These are phyloP conservation scores for Muscidifurax raptorellus DNA, from an alignment of 1,140 invertebrate genomes.

Conservation along the genomic window DNA sequence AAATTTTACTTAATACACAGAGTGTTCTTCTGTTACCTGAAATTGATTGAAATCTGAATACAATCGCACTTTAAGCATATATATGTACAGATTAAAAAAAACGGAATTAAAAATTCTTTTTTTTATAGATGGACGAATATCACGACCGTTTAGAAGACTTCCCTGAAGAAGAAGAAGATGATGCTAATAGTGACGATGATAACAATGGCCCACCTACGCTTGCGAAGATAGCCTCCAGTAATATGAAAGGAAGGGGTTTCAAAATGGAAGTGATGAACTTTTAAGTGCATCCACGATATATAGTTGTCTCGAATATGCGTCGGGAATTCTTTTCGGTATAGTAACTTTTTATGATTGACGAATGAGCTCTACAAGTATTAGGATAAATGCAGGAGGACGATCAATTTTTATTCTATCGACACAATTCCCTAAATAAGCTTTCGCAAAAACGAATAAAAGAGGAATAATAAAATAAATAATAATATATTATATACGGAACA, in stretches of 20 bases:
- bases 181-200: slow-evolving; percentile 71
- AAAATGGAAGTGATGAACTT: slow-evolving; percentile 76
- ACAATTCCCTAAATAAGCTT: not conserved
- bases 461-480: not conserved
- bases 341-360: slow-evolving; percentile 10
- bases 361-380: not conserved
- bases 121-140: slow-evolving; percentile 68
- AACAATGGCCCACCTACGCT: slow-evolving; percentile 67
- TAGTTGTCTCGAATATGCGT: not conserved
- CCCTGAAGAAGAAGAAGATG: slow-evolving; percentile 73
- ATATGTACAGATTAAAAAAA: too few relatives aligned
- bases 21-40: not conserved
- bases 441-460: not conserved
- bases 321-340: slow-evolving; percentile 7
- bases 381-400: not conserved
- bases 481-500: not conserved
- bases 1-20: not conserved
- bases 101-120: not conserved
- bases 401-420: not conserved
- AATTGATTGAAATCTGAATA: not conserved
- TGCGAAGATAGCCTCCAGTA: slow-evolving; percentile 63
- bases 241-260: slow-evolving; percentile 69
- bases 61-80: too few relatives aligned
- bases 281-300: slow-evolving; percentile 53
- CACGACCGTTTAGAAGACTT: slow-evolving; percentile 73